Base-by-base conservation (phyloP, 2,797 vertebrate species). In the Rhabdomys pumilio region DNA sequence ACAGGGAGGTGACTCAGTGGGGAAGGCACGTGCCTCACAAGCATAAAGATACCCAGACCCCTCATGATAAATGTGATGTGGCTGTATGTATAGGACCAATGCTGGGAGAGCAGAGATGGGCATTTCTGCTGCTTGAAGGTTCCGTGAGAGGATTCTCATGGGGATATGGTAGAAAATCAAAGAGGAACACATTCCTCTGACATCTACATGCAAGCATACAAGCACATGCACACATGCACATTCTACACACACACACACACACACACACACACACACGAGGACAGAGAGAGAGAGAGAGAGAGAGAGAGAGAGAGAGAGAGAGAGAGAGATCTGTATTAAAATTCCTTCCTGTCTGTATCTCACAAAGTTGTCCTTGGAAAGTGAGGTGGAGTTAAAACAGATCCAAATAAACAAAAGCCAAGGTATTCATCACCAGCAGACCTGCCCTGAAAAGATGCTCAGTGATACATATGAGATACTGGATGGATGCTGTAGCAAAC, bases 1-100 rank as follows among this genome's bases (percentile, higher is more conserved):
- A 3, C 15, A 3, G 82, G 8, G 17, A 84, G 41, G 34, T 84
- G 57, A 24, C 59, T 31, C 41, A 63, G 9, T 31, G 59, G 81
- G 14, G 81, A 63, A 83, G 41, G 41, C 41, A 44, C 0, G 44
- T 63, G 26, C 9, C 24, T 8, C 38, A 7, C 4, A 84, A 34
- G 41, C 29, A 24, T 14, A 6, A 67, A 6, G 61, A 65, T 34
- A 19, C 26, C 10, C 17, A 65, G 41, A 6, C 13, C 41, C 82
- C 29, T 34, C 5, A 6, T 24, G 6, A 22, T 7, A 69, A n/a
- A 6, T 7, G 0, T 3, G 41, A 0, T 67, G n/a, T 41, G n/a
- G 22, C n/a, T n/a, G 63, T 67, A 1, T 34, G 9, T 13, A 24
- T 4, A 50, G n/a, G 44, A 3, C 44, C 41, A 50, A 31, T 34